Evolutionary conservation across 35 echinoderm and acorn worm genomes (phyloP), one percentile per base, ranked within the genome.

Genomic region (Acanthaster planci): DNA sequence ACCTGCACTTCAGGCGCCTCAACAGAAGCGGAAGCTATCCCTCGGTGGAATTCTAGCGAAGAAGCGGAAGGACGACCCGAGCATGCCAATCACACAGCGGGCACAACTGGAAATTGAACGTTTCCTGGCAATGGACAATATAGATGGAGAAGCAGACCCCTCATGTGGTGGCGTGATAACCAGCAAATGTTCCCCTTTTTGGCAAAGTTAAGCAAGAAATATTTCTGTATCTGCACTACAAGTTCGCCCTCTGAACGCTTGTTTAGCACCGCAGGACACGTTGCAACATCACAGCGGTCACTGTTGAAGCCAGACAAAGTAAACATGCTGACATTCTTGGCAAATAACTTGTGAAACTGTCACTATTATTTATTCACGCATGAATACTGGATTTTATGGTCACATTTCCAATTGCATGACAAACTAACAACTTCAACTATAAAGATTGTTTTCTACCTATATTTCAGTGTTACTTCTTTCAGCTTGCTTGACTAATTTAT

Each of bases 231-330:
- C 1, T 68, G 81, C 8, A 40, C 89, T 30, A 90, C 89, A 19
- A 85, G 81, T 2, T 82, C 84, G 8, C 89, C 89, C 3, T 76
- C 56, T 38, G 82, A 90, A 35, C 76, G 89, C 37, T 64, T 90
- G 21, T 90, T 90, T 60, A 85, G 81, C 16, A 52, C 52, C 4
- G 89, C 89, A 40, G 89, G 89, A 37, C 84, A 90, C 36, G 84
- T 90, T 39, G 89, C 85, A 1, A 90, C 58, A 39, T 26, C 31
- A n/a, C 84, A 84, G n/a, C 8, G 88, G 17, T 84, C 60, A 29
- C 77, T 39, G 40, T 37, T 90, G 27, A 37, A 30, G 29, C 76
- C 86, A 7, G 77, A 78, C 22, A 79, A 88, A 36, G 86, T 88
- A 5, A 78, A 88, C 54, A 40, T 78, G 77, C 77, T 88, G 12